Evolutionary conservation across 2,113 vertebrate species (phyloP), one percentile per base, ranked within the genome.

Genomic region (Meleagris gallopavo): DNA sequence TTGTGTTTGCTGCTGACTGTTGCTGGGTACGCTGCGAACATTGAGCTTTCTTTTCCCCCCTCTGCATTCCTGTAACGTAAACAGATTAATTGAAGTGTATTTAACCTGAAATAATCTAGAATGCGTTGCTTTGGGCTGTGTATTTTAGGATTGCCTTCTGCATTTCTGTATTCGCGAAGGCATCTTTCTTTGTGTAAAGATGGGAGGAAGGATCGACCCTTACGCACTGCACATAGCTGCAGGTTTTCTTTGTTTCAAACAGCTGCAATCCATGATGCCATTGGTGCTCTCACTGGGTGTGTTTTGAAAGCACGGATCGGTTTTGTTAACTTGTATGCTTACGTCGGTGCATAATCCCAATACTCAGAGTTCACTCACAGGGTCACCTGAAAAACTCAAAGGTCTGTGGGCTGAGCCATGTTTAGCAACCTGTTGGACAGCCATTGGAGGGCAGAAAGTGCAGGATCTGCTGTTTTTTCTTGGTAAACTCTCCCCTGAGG

Each of bases 91-190:
- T 70, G 36, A 73, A 87, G 78, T 86, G 81, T 58, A 16, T 83
- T 94, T 95, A 95, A 90, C 91, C 91, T 85, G 86, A 94, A 90
- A 57, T 58, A 76, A 87, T 76, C 64, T 11, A 58, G 67, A 46
- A 45, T 17, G 72, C 1, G 5, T 43, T 73, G 66, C 58, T 88
- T 32, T 66, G 70, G 90, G 83, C 48, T 90, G 50, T 34, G 77
- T 65, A 64, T 54, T 87, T 75, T 24, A 80, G 75, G 48, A 58
- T 40, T 69, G 73, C 57, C n/a, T 60, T 66, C 71, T 84, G 46
- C 25, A 80, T 45, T 86, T 48, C 7, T 57, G 0, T 25, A 10
- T 9, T 40, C 36, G 21, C 12, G 13, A 12, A 73, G 79, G 38
- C 8, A 24, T 29, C n/a, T 80, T 64, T 11, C 6, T 29, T 21